Base-by-base conservation (phyloP, 1,140 invertebrate genomes). In the Pteromalus puparum region DNA sequence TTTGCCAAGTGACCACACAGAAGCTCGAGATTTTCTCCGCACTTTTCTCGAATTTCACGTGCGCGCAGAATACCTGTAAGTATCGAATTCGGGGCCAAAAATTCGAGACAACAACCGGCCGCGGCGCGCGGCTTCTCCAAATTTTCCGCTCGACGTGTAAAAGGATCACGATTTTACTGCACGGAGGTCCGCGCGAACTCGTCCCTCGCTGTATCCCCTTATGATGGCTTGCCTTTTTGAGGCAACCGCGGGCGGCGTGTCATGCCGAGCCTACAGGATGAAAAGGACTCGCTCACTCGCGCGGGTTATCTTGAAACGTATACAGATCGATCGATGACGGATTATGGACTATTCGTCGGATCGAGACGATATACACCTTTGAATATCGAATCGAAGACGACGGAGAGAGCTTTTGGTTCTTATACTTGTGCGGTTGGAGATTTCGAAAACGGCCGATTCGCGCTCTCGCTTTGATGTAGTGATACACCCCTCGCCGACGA, bases 121-220 rank as follows among this genome's bases (percentile, higher is more conserved):
- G 30, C 30, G 30, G 13, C 18, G 6, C 1, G 53, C 53, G 53
- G n/a, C 10, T 84, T 84, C 83, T 75, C 28, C 42, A 84, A 84
- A 84, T 67, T 84, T 84, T 84, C 67, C 78, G 72, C 83, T 79
- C 48, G 46, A 73, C 42, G 46, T 83, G 46, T 72, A 72, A 78
- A 81, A 65, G 83, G 77, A 80, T 67, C 65, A 76, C 67, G 10
- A 73, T 79, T 67, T 24, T 70, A 72, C n/a, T n/a, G n/a, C 53
- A 65, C 42, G 48, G 13, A 38, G 65, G 38, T 76, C 65, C 1
- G 21, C 46, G 9, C 68, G 53, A 30, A n/a, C 30, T 26, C 24
- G 61, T 34, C 30, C 42, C 53, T 73, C 21, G 67, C n/a, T n/a
- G 38, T 53, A 34, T 74, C 9, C 21, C 48, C 26, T 34, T n/a